Evolutionary conservation across 2,797 vertebrate species (phyloP).

Genomic region (Sciurus vulgaris): DNA sequence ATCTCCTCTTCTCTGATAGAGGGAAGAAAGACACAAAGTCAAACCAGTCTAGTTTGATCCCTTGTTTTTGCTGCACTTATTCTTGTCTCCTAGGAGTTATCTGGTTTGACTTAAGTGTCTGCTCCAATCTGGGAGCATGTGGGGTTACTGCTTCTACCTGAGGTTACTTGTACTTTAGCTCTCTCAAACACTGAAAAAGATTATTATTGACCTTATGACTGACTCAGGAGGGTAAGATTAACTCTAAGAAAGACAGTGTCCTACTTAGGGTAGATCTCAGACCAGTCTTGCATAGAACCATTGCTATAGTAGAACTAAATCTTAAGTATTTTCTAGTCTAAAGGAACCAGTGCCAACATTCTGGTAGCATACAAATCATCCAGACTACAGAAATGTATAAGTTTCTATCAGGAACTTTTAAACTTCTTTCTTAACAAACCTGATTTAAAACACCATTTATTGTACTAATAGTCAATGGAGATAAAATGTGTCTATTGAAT

Average conservation of each 20-base stretch:
- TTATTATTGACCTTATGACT: background rate
- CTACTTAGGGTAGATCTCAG: background rate
- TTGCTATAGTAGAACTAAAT: background rate
- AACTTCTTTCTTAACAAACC: background rate
- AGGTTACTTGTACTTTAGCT: background rate
- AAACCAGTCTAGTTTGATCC: too few relatives aligned
- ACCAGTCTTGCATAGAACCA: background rate
- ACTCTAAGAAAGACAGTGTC: background rate
- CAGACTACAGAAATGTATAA: background rate
- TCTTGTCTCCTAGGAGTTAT: constrained; percentile 1
- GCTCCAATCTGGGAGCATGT: background rate
- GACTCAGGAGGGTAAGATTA: background rate
- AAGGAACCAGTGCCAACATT: background rate
- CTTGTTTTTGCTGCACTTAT: background rate
- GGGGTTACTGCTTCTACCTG: background rate
- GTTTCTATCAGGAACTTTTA: constrained; percentile 50
- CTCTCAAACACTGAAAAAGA: background rate
- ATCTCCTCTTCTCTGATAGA: background rate
- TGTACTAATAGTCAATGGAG: constrained; percentile 33
- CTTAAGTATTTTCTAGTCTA: background rate
- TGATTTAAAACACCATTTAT: constrained; percentile 40
- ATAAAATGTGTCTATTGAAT: constrained; percentile 51
- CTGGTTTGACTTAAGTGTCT: background rate
- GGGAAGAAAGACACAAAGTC: background rate
- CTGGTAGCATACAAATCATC: background rate